These are phyloP conservation scores for Centruroides sculpturatus DNA, from an alignment of 1,140 invertebrate genomes.

Conservation along the genomic window DNA sequence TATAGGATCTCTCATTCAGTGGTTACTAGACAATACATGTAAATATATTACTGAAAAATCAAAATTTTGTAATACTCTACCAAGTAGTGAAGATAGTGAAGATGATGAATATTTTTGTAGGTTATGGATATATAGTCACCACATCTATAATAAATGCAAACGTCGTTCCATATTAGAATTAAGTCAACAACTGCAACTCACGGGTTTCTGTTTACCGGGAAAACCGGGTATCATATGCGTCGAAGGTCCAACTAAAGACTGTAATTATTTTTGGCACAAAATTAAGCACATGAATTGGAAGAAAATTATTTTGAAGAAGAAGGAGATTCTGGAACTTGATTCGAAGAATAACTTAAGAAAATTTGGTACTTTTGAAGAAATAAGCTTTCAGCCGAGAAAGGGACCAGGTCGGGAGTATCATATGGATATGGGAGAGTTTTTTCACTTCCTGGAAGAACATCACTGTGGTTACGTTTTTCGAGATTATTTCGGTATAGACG, in stretches of 20 bases:
- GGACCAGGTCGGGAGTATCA: slow-evolving; percentile 39
- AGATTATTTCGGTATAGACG: slow-evolving; percentile 57
- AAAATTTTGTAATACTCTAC: not conserved
- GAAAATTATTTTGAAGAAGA: slow-evolving; percentile 34
- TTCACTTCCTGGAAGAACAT: slow-evolving; percentile 49
- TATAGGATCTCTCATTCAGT: slow-evolving; percentile 48
- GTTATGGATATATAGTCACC: slow-evolving; percentile 75
- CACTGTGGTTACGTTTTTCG: slow-evolving; percentile 50
- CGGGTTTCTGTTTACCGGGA: slow-evolving; percentile 64
- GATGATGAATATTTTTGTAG: slow-evolving; percentile 20
- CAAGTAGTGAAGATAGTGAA: not conserved
- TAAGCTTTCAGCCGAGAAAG: slow-evolving; percentile 43
- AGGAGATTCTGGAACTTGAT: slow-evolving; percentile 24
- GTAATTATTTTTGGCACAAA: slow-evolving; percentile 23
- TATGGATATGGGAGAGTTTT: slow-evolving; percentile 56
- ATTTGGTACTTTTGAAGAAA: slow-evolving; percentile 46
- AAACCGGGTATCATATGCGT: slow-evolving; percentile 69
- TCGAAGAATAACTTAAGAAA: slow-evolving; percentile 7
- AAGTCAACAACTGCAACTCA: slow-evolving; percentile 50
- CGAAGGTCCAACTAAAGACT: slow-evolving; percentile 48
- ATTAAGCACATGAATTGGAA: slow-evolving; percentile 41
- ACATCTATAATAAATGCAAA: slow-evolving; percentile 77
- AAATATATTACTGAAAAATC: not conserved
- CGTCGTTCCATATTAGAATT: slow-evolving; percentile 53
- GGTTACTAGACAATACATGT: slow-evolving; percentile 50